Conservation (phyloP, 2,797 vertebrate genomes). For the Sternotherus odoratus region DNA sequence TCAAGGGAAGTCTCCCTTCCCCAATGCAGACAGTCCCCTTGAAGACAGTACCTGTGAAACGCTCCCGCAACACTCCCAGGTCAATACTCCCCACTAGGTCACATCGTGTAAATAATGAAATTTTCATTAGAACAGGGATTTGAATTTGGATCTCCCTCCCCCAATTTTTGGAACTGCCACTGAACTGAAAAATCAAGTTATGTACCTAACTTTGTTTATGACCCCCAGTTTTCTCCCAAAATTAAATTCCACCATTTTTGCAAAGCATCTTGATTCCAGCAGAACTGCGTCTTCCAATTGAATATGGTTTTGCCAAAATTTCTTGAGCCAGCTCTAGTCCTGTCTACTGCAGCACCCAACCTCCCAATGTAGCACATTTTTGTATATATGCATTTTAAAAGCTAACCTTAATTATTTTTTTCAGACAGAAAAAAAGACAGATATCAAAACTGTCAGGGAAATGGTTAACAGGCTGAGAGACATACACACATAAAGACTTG, state of each 20-base stretch:
- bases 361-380: not conserved
- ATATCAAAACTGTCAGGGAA: not conserved
- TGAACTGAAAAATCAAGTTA: not conserved
- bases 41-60: too few relatives aligned
- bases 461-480: constrained; percentile 6
- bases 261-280: not conserved
- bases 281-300: not conserved
- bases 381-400: not conserved
- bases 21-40: too few relatives aligned
- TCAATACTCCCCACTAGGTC: too few relatives aligned
- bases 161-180: not conserved
- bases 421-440: constrained; percentile 3
- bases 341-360: not conserved
- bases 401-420: not conserved
- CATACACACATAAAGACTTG: not conserved
- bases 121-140: not conserved
- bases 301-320: not conserved
- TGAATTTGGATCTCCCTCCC: not conserved
- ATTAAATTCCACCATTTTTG: not conserved
- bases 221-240: not conserved
- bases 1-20: too few relatives aligned
- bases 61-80: too few relatives aligned
- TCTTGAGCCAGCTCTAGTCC: not conserved
- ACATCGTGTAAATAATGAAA: not conserved
- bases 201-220: not conserved